These are phyloP conservation scores for Euspilapteryx auroguttella DNA, from an alignment of 2,888 invertebrate species.

Conservation along the genomic window DNA sequence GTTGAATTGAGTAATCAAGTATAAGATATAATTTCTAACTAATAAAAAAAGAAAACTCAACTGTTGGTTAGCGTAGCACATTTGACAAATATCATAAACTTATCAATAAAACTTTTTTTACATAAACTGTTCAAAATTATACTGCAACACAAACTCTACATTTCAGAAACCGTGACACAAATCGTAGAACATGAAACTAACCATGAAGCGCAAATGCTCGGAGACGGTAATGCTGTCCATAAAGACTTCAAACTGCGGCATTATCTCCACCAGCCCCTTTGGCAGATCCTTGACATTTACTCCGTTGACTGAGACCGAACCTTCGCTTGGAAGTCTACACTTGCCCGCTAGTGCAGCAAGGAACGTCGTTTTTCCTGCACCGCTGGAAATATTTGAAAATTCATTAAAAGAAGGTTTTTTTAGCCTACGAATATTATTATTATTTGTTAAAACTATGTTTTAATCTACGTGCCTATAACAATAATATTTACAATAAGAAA, in stretches of 20 bases:
- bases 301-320: slow-evolving; percentile 36
- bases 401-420: background rate
- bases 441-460: too few relatives aligned
- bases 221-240: slow-evolving; percentile 64
- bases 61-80: too few relatives aligned
- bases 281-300: slow-evolving; percentile 37
- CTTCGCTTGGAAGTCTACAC: slow-evolving; percentile 37
- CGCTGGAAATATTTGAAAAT: slow-evolving; percentile 24
- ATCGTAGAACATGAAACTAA: slow-evolving; percentile 14
- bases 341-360: slow-evolving; percentile 55
- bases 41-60: too few relatives aligned
- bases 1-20: too few relatives aligned
- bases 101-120: too few relatives aligned
- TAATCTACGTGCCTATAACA: too few relatives aligned
- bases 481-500: too few relatives aligned
- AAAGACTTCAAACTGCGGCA: slow-evolving; percentile 70
- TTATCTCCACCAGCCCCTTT: slow-evolving; percentile 47
- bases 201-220: slow-evolving; percentile 71
- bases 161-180: background rate
- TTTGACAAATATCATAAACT: too few relatives aligned
- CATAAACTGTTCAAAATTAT: too few relatives aligned
- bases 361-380: slow-evolving; percentile 63
- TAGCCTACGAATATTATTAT: too few relatives aligned
- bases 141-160: too few relatives aligned
- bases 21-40: too few relatives aligned